Conservation (phyloP, 2,888 invertebrate genomes). For the Drosophila hamatofila region DNA sequence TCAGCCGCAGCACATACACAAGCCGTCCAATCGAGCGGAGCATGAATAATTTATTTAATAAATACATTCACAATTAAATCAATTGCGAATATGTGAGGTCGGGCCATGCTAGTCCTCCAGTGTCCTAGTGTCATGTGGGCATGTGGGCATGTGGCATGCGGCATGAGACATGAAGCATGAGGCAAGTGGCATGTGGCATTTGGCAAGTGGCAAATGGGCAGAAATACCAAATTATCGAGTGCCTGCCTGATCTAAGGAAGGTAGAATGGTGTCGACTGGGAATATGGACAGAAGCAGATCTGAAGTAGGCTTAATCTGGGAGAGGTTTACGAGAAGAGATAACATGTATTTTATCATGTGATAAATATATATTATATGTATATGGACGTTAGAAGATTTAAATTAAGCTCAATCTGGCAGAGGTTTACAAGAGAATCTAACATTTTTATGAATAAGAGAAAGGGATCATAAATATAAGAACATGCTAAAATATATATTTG, state of each 20-base stretch:
- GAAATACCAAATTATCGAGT: background rate
- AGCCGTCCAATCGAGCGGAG: constrained; percentile 63
- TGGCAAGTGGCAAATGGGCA: constrained; percentile 15
- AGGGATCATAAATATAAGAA: too few species aligned
- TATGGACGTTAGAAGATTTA: background rate
- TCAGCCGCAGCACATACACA: constrained; percentile 74
- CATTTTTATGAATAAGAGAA: too few species aligned
- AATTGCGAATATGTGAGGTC: constrained; percentile 65
- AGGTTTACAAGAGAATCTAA: background rate
- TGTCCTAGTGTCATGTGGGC: constrained; percentile 10
- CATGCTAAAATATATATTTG: background rate
- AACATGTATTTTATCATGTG: too few species aligned
- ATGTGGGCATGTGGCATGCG: constrained; percentile 5
- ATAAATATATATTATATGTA: too few species aligned
- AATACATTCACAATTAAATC: constrained; percentile 80
- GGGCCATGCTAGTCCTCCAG: background rate
- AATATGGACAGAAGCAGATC: background rate
- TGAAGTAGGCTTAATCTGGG: background rate
- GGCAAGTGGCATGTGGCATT: constrained; percentile 5
- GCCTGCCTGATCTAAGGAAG: background rate
- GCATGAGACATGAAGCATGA: constrained; percentile 13
- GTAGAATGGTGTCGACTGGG: background rate
- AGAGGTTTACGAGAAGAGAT: background rate
- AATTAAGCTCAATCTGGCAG: too few species aligned
- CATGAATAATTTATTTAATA: constrained; percentile 80